These are phyloP conservation scores for Holothuria scabra DNA, from an alignment of 53 echinoderm and acorn worm species.

Conservation along the genomic window DNA sequence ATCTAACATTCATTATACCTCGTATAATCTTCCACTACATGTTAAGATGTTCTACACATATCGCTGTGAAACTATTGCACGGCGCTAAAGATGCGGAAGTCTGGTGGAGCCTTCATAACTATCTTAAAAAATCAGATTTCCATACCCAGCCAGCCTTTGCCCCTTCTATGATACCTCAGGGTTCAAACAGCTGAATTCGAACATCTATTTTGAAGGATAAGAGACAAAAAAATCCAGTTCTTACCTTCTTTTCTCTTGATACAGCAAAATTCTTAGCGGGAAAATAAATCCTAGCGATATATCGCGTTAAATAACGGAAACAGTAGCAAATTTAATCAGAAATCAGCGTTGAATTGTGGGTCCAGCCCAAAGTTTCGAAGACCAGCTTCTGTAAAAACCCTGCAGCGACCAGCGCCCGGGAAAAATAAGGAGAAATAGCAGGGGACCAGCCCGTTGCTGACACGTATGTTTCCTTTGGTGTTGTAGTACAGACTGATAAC, in stretches of 20 bases:
- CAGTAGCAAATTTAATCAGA: neutral
- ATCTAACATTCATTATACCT: too few relatives aligned
- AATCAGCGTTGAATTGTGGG: constrained; percentile 22
- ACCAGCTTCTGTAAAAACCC: constrained; percentile 40
- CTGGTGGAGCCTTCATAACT: too few relatives aligned
- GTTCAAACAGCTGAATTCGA: too few relatives aligned
- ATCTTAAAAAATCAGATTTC: too few relatives aligned
- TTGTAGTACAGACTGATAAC: neutral
- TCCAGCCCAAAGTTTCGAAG: constrained; percentile 40
- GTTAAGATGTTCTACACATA: too few relatives aligned
- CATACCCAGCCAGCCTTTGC: too few relatives aligned
- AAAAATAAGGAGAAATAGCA: constrained; percentile 15
- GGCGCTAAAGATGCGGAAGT: too few relatives aligned
- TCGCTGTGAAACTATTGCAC: too few relatives aligned
- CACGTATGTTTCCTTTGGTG: constrained; percentile 18
- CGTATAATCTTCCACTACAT: too few relatives aligned
- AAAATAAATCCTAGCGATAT: constrained; percentile 16
- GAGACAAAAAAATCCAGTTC: neutral
- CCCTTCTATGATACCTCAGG: too few relatives aligned
- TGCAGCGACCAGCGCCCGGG: constrained; percentile 50
- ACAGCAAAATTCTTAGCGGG: neutral
- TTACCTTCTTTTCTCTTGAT: constrained; percentile 12
- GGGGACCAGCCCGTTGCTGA: constrained; percentile 37
- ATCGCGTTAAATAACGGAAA: neutral
- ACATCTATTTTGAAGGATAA: too few relatives aligned